Evolutionary conservation across 2,888 invertebrate species (phyloP).

Genomic region (Watsonalla binaria): DNA sequence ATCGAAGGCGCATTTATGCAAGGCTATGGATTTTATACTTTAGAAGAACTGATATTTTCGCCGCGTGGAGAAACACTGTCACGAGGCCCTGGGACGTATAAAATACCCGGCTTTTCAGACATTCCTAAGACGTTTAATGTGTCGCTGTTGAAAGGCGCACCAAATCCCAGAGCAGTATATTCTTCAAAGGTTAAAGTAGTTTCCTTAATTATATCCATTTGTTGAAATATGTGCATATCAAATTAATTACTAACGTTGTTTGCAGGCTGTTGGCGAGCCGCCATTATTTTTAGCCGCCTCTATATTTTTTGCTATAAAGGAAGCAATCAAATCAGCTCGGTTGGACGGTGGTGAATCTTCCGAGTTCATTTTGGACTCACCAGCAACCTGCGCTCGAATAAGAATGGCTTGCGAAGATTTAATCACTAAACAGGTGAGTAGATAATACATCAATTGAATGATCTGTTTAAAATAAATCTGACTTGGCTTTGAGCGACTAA

Average conservation of each 20-base stretch:
- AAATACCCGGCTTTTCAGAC: slow-evolving; percentile 90
- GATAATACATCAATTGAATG: too few species aligned
- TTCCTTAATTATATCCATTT: too few species aligned
- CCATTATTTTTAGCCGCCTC: slow-evolving; percentile 93
- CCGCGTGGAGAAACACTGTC: slow-evolving; percentile 84
- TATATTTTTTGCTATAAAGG: slow-evolving; percentile 92
- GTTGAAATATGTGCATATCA: too few species aligned
- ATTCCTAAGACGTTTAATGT: slow-evolving; percentile 92
- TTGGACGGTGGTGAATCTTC: slow-evolving; percentile 79
- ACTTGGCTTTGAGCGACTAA: not conserved
- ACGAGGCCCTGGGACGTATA: slow-evolving; percentile 90
- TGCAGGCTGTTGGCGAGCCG: slow-evolving; percentile 95
- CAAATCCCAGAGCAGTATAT: slow-evolving; percentile 90
- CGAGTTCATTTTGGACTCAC: slow-evolving; percentile 84
- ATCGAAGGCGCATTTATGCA: slow-evolving; percentile 93
- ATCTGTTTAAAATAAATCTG: not conserved
- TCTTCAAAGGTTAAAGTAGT: slow-evolving; percentile 86
- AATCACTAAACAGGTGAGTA: slow-evolving; percentile 88
- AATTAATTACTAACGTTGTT: slow-evolving; percentile 12
- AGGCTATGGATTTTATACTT: slow-evolving; percentile 89
- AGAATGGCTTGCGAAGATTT: slow-evolving; percentile 93
- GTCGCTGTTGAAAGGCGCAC: slow-evolving; percentile 86
- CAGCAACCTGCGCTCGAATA: slow-evolving; percentile 92
- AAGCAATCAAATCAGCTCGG: slow-evolving; percentile 89
- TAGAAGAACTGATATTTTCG: slow-evolving; percentile 89